Conservation (phyloP, 2,113 vertebrate species). For the Cottus gobio region DNA sequence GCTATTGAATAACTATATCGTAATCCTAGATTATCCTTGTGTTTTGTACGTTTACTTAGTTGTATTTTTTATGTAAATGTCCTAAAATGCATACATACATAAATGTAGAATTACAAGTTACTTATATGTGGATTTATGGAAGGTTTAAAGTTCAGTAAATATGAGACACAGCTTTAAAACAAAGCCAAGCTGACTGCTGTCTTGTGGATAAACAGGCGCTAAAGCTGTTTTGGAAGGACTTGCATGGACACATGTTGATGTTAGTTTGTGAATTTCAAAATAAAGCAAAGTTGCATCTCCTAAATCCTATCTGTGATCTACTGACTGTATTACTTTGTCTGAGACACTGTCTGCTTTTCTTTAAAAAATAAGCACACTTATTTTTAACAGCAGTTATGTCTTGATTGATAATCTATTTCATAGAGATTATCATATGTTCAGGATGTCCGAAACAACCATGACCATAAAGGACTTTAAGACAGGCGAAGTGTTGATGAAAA, state of each 20-base stretch:
- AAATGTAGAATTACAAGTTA: not conserved
- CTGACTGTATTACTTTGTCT: not conserved
- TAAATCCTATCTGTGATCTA: slow-evolving; percentile 20
- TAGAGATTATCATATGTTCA: not conserved
- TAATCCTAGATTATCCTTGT: not conserved
- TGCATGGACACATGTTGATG: not conserved
- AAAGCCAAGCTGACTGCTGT: not conserved
- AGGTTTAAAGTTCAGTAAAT: not conserved
- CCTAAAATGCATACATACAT: not conserved
- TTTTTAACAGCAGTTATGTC: not conserved
- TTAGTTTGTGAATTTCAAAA: slow-evolving; percentile 18
- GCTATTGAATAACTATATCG: slow-evolving; percentile 35
- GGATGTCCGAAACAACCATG: not conserved
- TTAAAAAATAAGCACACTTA: not conserved
- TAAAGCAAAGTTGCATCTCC: slow-evolving; percentile 7
- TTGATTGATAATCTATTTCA: not conserved
- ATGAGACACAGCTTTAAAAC: not conserved
- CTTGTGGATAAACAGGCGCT: not conserved
- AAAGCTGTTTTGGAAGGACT: not conserved
- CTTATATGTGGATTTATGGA: not conserved
- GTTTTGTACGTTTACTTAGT: not conserved
- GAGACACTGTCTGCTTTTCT: not conserved
- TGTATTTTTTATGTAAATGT: not conserved
- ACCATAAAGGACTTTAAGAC: not conserved
- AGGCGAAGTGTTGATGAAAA: not conserved